Evolutionary conservation across 2,113 vertebrate genomes (phyloP).

Genomic region (Syngnathus floridae): DNA sequence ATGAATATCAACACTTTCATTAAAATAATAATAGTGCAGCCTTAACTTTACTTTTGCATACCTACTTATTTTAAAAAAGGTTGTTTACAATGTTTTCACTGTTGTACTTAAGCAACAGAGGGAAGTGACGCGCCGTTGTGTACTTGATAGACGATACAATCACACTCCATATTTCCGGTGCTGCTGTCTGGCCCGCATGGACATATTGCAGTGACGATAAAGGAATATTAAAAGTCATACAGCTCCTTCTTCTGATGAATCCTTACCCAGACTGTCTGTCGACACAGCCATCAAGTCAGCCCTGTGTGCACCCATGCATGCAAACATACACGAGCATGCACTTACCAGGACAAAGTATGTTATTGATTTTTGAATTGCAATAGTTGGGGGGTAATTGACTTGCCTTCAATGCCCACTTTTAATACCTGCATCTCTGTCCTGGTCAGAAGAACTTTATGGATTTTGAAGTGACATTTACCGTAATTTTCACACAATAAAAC

Average conservation of each 20-base stretch:
- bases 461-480: not conserved
- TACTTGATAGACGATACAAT: constrained; percentile 49
- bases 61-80: not conserved
- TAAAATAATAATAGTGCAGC: too few species aligned
- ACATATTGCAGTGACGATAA: constrained; percentile 56
- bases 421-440: constrained; percentile 9
- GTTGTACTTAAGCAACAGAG: not conserved
- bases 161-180: constrained; percentile 57
- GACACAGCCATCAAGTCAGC: constrained; percentile 25
- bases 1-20: too few species aligned
- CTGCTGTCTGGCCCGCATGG: constrained; percentile 39
- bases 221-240: constrained; percentile 66
- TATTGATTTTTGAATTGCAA: constrained; percentile 33
- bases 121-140: constrained; percentile 6
- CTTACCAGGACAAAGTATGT: constrained; percentile 32
- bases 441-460: constrained; percentile 3
- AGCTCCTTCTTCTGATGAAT: constrained; percentile 27
- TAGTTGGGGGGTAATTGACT: constrained; percentile 22
- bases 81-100: not conserved
- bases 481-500: too few species aligned
- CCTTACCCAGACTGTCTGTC: constrained; percentile 30
- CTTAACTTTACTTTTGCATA: too few species aligned
- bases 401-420: constrained; percentile 16
- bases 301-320: not conserved
- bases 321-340: constrained; percentile 9